A percentile compares a stretch with the other conserved stretches of the same genome.
phyloP scores from a whole-genome alignment of 2,888 invertebrate species.

The Calliphora vomitoria region DNA sequence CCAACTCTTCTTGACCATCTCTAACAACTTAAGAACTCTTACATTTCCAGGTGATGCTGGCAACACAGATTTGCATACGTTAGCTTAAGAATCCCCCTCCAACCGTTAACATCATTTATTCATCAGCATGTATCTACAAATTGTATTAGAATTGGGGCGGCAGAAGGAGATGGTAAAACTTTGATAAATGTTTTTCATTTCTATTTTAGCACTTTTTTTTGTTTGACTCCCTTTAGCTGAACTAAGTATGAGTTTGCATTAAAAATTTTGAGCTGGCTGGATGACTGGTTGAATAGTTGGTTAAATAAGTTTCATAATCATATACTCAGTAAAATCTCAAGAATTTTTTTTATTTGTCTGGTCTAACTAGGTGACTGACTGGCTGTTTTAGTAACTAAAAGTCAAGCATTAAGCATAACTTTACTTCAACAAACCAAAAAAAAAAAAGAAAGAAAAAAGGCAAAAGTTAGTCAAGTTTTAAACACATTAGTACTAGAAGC shows the following conservation, averaged over 20 bases:
- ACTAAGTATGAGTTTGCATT: slow-evolving; percentile 62
- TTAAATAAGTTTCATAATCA: slow-evolving; percentile 66
- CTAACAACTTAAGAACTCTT: slow-evolving; percentile 5
- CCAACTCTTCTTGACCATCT: slow-evolving; percentile 42
- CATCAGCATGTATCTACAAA: slow-evolving; percentile 12
- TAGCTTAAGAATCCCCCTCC: neutral
- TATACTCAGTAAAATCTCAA: slow-evolving; percentile 61
- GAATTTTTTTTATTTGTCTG: slow-evolving; percentile 55
- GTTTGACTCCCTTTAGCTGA: neutral
- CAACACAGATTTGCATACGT: slow-evolving; percentile 12
- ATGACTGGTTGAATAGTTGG: slow-evolving; percentile 64
- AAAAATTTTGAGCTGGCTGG: slow-evolving; percentile 52
- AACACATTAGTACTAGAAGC: slow-evolving; percentile 58
- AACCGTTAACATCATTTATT: slow-evolving; percentile 44
- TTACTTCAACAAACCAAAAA: neutral
- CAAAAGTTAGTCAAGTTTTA: slow-evolving; percentile 67
- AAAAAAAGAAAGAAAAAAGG: neutral
- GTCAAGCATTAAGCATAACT: slow-evolving; percentile 4
- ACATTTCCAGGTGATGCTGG: neutral
- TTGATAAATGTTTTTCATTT: slow-evolving; percentile 27
- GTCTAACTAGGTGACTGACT: slow-evolving; percentile 64
- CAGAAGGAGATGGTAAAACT: neutral
- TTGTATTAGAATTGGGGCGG: slow-evolving; percentile 34
- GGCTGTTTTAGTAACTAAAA: slow-evolving; percentile 40
- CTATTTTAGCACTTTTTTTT: neutral